A percentile compares a stretch with the other conserved stretches of the same genome.
Conservation (phyloP, 2,113 vertebrate genomes). For the Terrapene triunguis region DNA sequence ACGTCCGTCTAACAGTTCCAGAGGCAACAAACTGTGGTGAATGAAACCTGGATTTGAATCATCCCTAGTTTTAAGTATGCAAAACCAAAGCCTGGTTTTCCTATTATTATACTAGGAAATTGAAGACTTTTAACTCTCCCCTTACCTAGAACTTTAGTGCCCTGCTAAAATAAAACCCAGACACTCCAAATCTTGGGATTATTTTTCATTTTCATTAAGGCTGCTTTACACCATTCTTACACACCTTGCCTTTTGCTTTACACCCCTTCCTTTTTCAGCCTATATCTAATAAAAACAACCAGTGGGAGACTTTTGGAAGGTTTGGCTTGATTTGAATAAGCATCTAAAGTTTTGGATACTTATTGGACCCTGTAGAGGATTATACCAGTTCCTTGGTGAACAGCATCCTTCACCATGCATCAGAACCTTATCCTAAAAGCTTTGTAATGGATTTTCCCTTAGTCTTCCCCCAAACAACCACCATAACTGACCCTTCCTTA, state of each 20-base stretch:
- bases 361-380: background rate
- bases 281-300: background rate
- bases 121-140: background rate
- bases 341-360: background rate
- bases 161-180: background rate
- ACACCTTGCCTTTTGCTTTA: background rate
- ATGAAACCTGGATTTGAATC: background rate
- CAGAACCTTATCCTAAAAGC: background rate
- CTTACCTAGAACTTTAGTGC: background rate
- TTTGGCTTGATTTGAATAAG: background rate
- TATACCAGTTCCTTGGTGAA: background rate
- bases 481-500: background rate
- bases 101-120: background rate
- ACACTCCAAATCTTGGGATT: background rate
- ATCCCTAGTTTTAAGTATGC: background rate
- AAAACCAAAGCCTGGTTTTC: background rate
- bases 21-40: rapidly evolving
- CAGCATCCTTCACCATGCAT: no score
- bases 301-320: background rate
- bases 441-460: background rate
- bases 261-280: background rate
- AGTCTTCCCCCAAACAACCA: background rate
- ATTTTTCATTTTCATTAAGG: background rate
- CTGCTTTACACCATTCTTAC: background rate
- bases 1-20: background rate